These are phyloP conservation scores for Schrankia costaestrigalis DNA, from an alignment of 2,888 invertebrate species.

Conservation along the genomic window DNA sequence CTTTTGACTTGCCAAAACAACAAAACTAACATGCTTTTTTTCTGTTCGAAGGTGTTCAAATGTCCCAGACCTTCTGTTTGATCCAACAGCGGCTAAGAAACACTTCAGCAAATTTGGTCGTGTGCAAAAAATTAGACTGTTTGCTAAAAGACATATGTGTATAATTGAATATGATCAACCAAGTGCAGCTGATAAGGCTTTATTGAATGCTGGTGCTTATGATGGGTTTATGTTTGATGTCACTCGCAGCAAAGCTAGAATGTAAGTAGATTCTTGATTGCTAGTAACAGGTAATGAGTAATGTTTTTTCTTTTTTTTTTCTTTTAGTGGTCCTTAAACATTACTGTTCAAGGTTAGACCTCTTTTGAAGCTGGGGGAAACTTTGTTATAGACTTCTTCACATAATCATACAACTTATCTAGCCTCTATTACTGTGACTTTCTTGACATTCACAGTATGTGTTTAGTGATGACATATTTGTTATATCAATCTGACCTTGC, in stretches of 20 bases:
- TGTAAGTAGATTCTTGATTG: too few species aligned
- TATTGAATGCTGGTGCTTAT: constrained; percentile 81
- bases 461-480: too few species aligned
- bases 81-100: constrained; percentile 80
- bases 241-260: constrained; percentile 73
- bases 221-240: constrained; percentile 83
- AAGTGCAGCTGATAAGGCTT: constrained; percentile 79
- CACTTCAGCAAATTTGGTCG: constrained; percentile 87
- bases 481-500: too few species aligned
- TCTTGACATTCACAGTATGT: too few species aligned
- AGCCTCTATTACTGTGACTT: too few species aligned
- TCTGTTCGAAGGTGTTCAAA: constrained; percentile 76
- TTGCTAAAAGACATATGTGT: constrained; percentile 83
- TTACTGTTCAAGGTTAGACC: too few species aligned
- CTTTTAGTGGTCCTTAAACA: too few species aligned
- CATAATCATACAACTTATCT: too few species aligned
- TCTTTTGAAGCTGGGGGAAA: too few species aligned
- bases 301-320: too few species aligned
- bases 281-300: too few species aligned
- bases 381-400: too few species aligned
- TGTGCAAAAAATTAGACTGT: constrained; percentile 83
- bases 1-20: background rate
- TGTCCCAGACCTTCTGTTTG: constrained; percentile 83
- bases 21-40: background rate
- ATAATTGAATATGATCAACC: constrained; percentile 85